phyloP scores from a whole-genome alignment of 2,797 vertebrate genomes.

The Phrynocephalus guinanensis region DNA sequence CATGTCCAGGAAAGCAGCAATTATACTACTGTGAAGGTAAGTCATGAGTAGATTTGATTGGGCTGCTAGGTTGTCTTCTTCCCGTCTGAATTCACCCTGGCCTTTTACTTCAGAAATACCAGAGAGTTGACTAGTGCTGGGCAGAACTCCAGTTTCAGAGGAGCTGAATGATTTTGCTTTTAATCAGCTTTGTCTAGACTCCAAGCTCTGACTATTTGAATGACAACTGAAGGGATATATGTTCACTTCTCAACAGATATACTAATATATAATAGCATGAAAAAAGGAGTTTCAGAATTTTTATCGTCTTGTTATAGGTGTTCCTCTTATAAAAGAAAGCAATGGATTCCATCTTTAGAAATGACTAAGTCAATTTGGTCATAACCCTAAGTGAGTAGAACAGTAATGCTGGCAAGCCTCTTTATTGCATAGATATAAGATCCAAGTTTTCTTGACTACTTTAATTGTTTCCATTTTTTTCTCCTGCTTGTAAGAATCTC shows the following conservation, averaged over 20 bases:
- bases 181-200: constrained; percentile 73
- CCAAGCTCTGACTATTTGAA: constrained; percentile 69
- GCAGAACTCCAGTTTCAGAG: constrained; percentile 74
- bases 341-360: constrained; percentile 54
- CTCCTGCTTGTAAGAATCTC: constrained; percentile 61
- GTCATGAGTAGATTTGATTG: constrained; percentile 51
- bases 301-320: neutral
- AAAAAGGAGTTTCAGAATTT: neutral
- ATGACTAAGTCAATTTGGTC: constrained; percentile 70
- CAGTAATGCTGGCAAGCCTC: constrained; percentile 64
- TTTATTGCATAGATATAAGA: constrained; percentile 64
- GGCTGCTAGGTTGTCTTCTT: constrained; percentile 62
- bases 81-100: constrained; percentile 64
- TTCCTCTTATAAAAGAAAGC: constrained; percentile 26
- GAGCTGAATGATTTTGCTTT: constrained; percentile 66
- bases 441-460: constrained; percentile 72
- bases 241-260: constrained; percentile 59
- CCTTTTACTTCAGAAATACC: constrained; percentile 69
- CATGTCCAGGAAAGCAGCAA: constrained; percentile 96
- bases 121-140: constrained; percentile 70
- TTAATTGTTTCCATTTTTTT: constrained; percentile 60
- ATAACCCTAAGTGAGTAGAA: constrained; percentile 70
- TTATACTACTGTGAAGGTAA: constrained; percentile 96
- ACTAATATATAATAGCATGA: neutral
- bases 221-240: constrained; percentile 51